phyloP scores from a whole-genome alignment of 2,113 vertebrate species.

The human region GRCh38 chr2:74057501-74058000 shows the following conservation, averaged over 20 bases:
- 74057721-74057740: background rate
- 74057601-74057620: background rate
- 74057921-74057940: no score
- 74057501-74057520: background rate
- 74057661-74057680: background rate
- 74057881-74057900: background rate
- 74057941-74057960: no score
- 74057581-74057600: background rate
- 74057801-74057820: background rate
- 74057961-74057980: background rate
- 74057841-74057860: background rate
- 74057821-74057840: background rate
- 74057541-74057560: background rate
- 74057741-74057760: background rate
- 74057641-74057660: background rate
- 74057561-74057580: background rate
- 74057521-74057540: background rate
- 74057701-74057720: background rate
- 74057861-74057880: background rate
- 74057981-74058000: background rate
- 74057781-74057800: background rate
- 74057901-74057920: no score
- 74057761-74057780: background rate
- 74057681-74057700: background rate
- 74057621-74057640: background rate